A percentile compares a stretch with the other conserved stretches of the same genome.
Evolutionary conservation across 2,113 vertebrate species (phyloP).

Genomic region (Hyaena hyaena): DNA sequence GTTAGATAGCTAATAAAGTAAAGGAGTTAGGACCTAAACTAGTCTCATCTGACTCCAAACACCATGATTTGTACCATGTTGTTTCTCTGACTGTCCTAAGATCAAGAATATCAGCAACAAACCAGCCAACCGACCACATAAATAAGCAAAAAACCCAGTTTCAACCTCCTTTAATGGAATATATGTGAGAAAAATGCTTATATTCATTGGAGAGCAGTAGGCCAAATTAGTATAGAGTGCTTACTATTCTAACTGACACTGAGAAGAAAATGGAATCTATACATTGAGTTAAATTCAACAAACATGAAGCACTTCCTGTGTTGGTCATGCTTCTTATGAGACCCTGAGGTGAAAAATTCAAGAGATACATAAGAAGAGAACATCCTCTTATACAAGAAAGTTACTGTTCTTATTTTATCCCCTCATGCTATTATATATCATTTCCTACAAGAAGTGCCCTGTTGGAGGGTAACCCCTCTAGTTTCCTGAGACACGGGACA

Average conservation of each 20-base stretch:
- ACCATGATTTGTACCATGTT: neutral
- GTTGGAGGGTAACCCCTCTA: neutral
- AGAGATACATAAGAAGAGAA: slow-evolving; percentile 12
- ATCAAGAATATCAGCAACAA: neutral
- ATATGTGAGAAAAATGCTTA: slow-evolving; percentile 1
- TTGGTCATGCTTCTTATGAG: neutral
- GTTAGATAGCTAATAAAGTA: neutral
- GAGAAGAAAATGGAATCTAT: neutral
- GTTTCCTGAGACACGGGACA: slow-evolving; percentile 23
- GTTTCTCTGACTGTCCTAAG: neutral
- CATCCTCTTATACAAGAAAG: neutral
- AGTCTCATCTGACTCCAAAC: neutral
- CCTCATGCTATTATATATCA: neutral
- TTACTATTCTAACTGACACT: neutral
- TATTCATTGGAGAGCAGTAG: neutral
- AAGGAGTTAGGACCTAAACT: neutral
- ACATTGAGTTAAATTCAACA: neutral
- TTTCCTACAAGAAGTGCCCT: slow-evolving; percentile 24
- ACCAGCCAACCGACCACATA: neutral
- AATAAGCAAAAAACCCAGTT: neutral
- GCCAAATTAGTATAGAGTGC: neutral
- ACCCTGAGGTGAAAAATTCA: neutral
- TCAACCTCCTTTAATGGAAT: neutral
- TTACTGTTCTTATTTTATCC: neutral
- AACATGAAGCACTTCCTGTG: neutral